Conservation (phyloP, 2,797 vertebrate species). For the Catamblyrhynchus diadema region DNA sequence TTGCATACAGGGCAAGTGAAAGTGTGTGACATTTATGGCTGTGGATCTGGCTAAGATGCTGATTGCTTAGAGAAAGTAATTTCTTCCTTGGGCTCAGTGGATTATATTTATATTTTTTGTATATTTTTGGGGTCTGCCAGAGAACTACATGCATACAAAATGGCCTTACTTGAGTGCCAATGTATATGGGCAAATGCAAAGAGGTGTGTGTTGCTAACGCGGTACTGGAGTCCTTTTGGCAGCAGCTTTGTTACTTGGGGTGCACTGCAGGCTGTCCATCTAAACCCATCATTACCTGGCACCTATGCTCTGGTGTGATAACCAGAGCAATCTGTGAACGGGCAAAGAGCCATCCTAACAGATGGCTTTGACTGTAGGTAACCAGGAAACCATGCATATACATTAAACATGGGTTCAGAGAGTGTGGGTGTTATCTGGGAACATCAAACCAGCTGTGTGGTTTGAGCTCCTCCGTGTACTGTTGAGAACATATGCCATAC, state of each 20-base stretch:
- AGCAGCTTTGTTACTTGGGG: constrained; percentile 24
- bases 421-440: constrained; percentile 11
- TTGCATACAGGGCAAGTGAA: neutral
- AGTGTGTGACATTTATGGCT: neutral
- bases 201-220: neutral
- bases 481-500: neutral
- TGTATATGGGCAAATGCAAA: constrained; percentile 14
- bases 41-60: neutral
- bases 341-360: constrained; percentile 63
- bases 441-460: constrained; percentile 12
- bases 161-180: neutral
- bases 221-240: constrained; percentile 14
- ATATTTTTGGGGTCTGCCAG: neutral
- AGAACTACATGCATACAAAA: neutral
- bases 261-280: constrained; percentile 44
- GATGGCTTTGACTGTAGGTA: constrained; percentile 57
- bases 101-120: constrained; percentile 28
- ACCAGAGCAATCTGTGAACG: constrained; percentile 48
- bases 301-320: constrained; percentile 42
- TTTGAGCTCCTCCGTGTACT: neutral
- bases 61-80: neutral
- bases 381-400: constrained; percentile 40
- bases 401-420: constrained; percentile 32
- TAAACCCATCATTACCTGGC: constrained; percentile 68
- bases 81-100: neutral